Percentiles rank a stretch among this genome's conserved stretches.
phyloP scores from a whole-genome alignment of 92 coral and sea anemone genomes.

The Muricea muricata region DNA sequence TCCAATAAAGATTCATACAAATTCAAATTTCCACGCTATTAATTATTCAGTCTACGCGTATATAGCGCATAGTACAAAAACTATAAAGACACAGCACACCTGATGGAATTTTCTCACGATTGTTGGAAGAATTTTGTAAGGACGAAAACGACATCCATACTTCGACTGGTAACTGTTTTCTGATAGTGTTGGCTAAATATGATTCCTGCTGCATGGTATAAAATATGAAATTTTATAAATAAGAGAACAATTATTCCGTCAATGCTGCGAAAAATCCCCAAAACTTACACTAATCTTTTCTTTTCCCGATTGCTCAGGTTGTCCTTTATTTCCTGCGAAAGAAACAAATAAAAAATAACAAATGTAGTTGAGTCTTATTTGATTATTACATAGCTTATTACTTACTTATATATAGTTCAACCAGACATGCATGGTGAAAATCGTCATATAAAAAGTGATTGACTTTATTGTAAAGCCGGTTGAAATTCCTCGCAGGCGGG shows the following conservation, averaged over 20 bases:
- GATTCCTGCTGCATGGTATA: background rate
- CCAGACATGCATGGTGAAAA: no score
- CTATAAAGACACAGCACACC: background rate
- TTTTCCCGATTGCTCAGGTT: background rate
- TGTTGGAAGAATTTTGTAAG: background rate
- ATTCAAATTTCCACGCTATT: no score
- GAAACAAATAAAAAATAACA: no score
- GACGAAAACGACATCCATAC: constrained; percentile 32
- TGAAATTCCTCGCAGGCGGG: no score
- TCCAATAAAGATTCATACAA: no score
- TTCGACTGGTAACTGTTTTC: constrained; percentile 34
- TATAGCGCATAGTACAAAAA: no score
- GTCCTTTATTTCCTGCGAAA: background rate
- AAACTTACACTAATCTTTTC: background rate
- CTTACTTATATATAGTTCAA: no score
- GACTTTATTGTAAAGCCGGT: no score
- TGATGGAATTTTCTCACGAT: background rate
- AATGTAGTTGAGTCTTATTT: no score
- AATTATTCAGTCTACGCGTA: no score
- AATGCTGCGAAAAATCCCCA: background rate
- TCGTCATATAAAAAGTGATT: no score
- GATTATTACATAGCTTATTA: no score
- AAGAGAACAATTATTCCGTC: background rate
- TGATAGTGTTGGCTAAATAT: background rate
- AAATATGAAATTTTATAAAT: background rate